Conservation (phyloP, 2,113 vertebrate genomes). For the Cyprinodon tularosa region DNA sequence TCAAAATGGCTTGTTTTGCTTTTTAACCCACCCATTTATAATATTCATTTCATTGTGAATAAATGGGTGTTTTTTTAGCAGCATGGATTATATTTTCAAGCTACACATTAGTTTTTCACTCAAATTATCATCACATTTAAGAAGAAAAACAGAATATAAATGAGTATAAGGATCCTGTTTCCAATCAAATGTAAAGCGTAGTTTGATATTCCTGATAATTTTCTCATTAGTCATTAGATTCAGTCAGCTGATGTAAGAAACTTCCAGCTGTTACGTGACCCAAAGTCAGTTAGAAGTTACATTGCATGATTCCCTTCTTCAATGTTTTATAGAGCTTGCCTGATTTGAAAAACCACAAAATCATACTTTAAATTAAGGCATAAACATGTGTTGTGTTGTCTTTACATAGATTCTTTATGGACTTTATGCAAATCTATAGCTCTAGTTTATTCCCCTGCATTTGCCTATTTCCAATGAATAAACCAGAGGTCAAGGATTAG, state of each 20-base stretch:
- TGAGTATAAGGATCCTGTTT: not conserved
- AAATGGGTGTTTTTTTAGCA: constrained; percentile 38
- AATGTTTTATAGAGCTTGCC: too few relatives aligned
- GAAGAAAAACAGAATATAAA: constrained; percentile 2
- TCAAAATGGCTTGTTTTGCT: constrained; percentile 15
- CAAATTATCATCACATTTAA: constrained; percentile 40
- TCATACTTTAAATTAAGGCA: too few relatives aligned
- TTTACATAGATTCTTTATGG: too few relatives aligned
- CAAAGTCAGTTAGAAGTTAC: not conserved
- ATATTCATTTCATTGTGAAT: constrained; percentile 42
- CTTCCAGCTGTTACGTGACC: not conserved
- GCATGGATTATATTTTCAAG: constrained; percentile 31
- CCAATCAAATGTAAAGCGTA: not conserved
- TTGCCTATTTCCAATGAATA: not conserved
- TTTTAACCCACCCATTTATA: constrained; percentile 16
- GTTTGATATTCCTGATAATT: not conserved
- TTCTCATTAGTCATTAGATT: not conserved
- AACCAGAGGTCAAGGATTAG: not conserved
- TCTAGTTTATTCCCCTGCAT: not conserved
- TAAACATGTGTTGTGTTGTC: too few relatives aligned
- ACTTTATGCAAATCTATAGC: too few relatives aligned
- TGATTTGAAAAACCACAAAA: too few relatives aligned
- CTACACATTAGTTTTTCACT: constrained; percentile 29
- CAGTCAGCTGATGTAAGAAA: not conserved
- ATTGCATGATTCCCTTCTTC: not conserved